Percentiles rank a stretch among this genome's conserved stretches.
phyloP scores from a whole-genome alignment of 2,113 vertebrate species.

The Hemiscyllium ocellatum region DNA sequence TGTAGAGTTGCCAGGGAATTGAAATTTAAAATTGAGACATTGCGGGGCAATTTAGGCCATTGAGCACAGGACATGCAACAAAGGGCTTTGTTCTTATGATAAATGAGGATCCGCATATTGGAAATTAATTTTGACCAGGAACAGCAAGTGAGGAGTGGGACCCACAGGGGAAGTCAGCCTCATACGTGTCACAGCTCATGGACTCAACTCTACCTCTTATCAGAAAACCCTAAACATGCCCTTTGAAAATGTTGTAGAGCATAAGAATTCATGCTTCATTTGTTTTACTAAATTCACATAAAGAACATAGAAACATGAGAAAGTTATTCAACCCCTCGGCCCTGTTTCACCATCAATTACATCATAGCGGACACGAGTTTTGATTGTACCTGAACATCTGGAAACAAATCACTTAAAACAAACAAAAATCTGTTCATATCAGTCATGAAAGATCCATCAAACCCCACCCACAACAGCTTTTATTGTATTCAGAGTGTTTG shows the following conservation, averaged over 20 bases:
- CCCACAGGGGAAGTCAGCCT: neutral
- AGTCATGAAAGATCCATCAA: neutral
- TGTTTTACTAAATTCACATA: neutral
- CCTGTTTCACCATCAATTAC: neutral
- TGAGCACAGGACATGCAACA: neutral
- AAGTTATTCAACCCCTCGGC: neutral
- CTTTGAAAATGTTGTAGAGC: neutral
- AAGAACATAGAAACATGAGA: neutral
- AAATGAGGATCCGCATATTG: neutral
- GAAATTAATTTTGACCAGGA: neutral
- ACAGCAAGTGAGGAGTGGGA: neutral
- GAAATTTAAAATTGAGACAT: neutral
- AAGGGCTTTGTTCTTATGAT: neutral
- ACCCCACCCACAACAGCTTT: neutral
- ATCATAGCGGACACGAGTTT: neutral
- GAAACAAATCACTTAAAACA: neutral
- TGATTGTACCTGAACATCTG: neutral
- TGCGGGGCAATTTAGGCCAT: neutral
- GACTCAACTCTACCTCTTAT: neutral
- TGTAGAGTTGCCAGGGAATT: neutral
- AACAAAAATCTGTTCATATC: neutral
- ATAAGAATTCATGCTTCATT: neutral
- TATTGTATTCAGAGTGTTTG: neutral
- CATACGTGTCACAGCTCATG: neutral
- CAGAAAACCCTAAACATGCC: neutral